Evolutionary conservation across 2,797 vertebrate genomes (phyloP).

Genomic region (Acomys russatus): DNA sequence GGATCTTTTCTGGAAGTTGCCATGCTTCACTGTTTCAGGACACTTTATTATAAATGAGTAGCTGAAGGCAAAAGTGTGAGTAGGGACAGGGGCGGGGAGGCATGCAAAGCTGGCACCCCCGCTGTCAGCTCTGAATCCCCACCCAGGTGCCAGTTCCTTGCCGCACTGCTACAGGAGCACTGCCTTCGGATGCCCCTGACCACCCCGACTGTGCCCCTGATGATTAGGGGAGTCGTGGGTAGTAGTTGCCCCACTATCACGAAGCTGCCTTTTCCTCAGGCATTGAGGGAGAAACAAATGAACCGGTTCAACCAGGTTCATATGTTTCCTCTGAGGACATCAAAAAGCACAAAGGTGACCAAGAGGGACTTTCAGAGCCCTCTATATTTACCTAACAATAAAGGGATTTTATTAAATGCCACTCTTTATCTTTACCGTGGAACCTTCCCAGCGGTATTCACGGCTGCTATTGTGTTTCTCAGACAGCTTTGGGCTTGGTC

Average conservation of each 20-base stretch:
- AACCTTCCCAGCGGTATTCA: constrained; percentile 19
- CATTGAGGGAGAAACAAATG: background rate
- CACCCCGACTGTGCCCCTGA: background rate
- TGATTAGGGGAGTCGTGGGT: background rate
- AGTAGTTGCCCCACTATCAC: background rate
- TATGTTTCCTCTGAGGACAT: constrained; percentile 35
- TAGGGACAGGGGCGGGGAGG: constrained; percentile 53
- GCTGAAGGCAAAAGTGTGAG: constrained; percentile 73
- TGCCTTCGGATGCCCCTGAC: background rate
- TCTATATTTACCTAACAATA: constrained; percentile 37
- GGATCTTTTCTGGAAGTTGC: constrained; percentile 47
- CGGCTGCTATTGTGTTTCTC: background rate
- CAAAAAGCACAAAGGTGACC: background rate
- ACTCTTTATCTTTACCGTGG: constrained; percentile 15
- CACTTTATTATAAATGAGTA: constrained; percentile 77
- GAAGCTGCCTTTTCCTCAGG: background rate
- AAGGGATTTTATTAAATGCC: constrained; percentile 47
- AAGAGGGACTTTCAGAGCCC: background rate
- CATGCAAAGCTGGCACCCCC: constrained; percentile 30
- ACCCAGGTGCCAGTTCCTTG: constrained; percentile 13
- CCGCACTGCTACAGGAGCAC: no score
- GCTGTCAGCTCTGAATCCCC: background rate
- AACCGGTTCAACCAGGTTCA: constrained; percentile 10
- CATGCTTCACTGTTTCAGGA: constrained; percentile 61
- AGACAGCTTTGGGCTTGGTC: background rate